These are phyloP conservation scores for Ptychobarbus kaznakovi DNA, from an alignment of 2,797 vertebrate genomes.

Conservation along the genomic window DNA sequence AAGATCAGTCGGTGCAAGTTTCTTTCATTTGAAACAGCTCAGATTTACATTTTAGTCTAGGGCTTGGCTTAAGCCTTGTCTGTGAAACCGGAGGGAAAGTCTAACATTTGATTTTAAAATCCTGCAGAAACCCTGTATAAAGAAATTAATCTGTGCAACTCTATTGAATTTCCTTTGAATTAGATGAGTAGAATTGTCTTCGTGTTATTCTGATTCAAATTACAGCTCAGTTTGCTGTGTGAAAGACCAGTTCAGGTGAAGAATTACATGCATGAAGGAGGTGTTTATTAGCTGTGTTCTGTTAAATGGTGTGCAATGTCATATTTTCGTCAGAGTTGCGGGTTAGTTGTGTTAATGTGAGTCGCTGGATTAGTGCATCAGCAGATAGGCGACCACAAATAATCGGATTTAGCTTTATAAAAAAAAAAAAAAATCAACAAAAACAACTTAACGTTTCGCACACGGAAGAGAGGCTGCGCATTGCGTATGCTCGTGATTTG, in stretches of 20 bases:
- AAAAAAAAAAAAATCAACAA: not conserved
- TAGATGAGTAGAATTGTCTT: not conserved
- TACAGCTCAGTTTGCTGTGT: not conserved
- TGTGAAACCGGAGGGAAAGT: too few species aligned
- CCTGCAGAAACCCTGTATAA: too few species aligned
- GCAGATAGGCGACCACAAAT: not conserved
- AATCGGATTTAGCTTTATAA: not conserved
- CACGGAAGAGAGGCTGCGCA: not conserved
- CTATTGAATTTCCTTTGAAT: too few species aligned
- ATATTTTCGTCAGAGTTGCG: not conserved
- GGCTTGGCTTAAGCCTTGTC: too few species aligned
- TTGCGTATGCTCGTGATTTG: not conserved
- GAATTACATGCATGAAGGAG: too few species aligned
- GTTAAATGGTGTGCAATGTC: not conserved
- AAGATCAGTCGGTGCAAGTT: too few species aligned
- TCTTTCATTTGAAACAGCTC: too few species aligned
- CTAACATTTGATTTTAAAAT: too few species aligned
- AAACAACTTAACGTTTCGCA: not conserved
- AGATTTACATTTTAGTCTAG: too few species aligned
- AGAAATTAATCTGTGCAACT: too few species aligned
- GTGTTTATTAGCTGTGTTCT: not conserved
- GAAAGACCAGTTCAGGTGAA: not conserved
- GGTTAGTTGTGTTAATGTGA: not conserved
- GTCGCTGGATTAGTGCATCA: not conserved
- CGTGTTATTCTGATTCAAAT: not conserved